Percentiles rank a stretch among this genome's conserved stretches.
These are phyloP conservation scores for Coturnix japonica DNA, from an alignment of 2,113 vertebrate genomes.

Conservation along the genomic window DNA sequence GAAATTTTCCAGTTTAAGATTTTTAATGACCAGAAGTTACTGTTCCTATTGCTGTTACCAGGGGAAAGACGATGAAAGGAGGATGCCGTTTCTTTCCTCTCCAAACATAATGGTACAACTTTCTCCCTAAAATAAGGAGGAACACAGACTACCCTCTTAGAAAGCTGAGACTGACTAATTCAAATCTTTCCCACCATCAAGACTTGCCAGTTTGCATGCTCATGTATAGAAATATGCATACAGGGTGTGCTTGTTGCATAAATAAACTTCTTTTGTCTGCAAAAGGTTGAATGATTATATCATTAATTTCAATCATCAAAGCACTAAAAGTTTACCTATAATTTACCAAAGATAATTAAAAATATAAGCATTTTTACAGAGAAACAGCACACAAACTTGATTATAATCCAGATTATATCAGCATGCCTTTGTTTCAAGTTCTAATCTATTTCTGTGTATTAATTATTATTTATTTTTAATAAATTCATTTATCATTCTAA, in stretches of 20 bases:
- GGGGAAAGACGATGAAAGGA: rapidly evolving
- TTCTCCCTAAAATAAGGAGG: neutral
- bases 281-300: neutral
- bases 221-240: neutral
- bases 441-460: neutral
- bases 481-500: neutral
- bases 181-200: neutral
- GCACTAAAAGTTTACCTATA: neutral
- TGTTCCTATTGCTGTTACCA: neutral
- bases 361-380: neutral
- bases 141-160: neutral
- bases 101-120: neutral
- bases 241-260: neutral
- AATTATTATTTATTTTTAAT: neutral
- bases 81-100: neutral
- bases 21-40: neutral
- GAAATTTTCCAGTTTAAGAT: neutral
- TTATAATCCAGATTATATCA: neutral
- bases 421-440: neutral
- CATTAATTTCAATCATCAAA: neutral
- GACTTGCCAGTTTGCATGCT: neutral
- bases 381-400: neutral
- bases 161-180: neutral
- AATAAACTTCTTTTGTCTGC: neutral
- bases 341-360: neutral